Evolutionary conservation across 2,113 vertebrate genomes (phyloP), one percentile per base, ranked within the genome.

Genomic region (Saccopteryx bilineata): DNA sequence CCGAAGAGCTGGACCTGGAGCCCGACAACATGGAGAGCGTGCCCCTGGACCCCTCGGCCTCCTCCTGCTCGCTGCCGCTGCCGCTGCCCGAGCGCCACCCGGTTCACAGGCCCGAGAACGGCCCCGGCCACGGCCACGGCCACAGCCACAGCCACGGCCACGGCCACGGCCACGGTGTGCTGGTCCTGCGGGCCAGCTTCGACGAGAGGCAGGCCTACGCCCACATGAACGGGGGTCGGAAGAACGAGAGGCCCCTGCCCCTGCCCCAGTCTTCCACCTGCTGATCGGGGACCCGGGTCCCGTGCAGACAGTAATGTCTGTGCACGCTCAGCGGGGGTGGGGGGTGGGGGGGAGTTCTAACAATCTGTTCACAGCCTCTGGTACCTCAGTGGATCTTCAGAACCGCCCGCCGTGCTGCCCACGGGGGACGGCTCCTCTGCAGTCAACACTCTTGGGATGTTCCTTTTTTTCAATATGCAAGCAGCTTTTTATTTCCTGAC

Each of bases 211-310:
- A 99, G 98, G 99, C 99, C 2, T 99, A 99, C 69, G 99, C 99
- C 31, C 99, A 99, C 99, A 99, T 99, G 99, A 99, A 99, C 1
- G 99, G 99, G 58, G 99, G 99, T 4, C 99, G 99, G 95, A 99
- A 99, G 98, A 99, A 99, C 1, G 99, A 99, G 97, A 97, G 99
- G 78, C 98, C 99, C 46, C 97, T 99, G 96, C 99, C 99, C n/a
- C 98, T 99, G 98, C 99, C 99, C 96, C 99, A 99, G 98, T 99
- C 99, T 48, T 99, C 99, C 6, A 99, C 99, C 99, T 99, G 99
- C 99, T 99, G 99, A 99, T 99, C 97, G 79, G n/a, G 78, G 81
- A 54, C 94, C 97, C 23, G 52, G 56, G 71, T 83, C 98, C 87
- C 58, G 21, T 28, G 90, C 90, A 63, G 17, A 90, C 90, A 91